Conservation (phyloP, 2,113 vertebrate genomes). For the Cavia porcellus region DNA sequence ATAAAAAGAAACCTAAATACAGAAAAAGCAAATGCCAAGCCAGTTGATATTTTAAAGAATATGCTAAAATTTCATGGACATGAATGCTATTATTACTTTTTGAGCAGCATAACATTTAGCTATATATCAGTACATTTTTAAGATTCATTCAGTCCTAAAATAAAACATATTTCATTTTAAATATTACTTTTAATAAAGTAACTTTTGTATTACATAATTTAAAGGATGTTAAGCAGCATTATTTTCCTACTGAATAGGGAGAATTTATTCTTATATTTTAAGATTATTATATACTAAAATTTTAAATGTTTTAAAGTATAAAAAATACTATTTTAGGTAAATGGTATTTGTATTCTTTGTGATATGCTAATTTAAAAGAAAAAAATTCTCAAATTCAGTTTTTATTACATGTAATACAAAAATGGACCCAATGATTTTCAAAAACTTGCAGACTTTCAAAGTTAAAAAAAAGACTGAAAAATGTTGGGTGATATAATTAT, state of each 20-base stretch:
- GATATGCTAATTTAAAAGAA: neutral
- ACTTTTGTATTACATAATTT: neutral
- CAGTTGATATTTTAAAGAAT: neutral
- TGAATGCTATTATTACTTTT: neutral
- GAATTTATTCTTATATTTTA: slow-evolving; percentile 26
- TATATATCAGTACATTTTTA: neutral
- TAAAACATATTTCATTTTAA: slow-evolving; percentile 33
- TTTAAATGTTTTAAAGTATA: slow-evolving; percentile 8
- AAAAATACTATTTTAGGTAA: slow-evolving; percentile 31
- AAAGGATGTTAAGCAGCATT: neutral
- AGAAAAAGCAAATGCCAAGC: neutral
- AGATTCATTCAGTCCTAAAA: neutral
- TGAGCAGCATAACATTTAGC: neutral
- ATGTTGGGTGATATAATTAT: neutral
- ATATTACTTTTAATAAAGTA: slow-evolving; percentile 17
- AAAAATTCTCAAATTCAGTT: neutral
- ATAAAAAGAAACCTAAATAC: neutral
- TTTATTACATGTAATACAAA: slow-evolving; percentile 21
- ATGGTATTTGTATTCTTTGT: neutral
- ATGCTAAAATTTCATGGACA: neutral
- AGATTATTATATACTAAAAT: neutral
- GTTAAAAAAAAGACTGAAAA: neutral
- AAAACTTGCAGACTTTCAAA: slow-evolving; percentile 1
- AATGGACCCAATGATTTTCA: neutral
- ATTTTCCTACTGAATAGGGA: neutral